Conservation (phyloP, 2,888 invertebrate genomes). For the Ichneumoninae sp. region DNA sequence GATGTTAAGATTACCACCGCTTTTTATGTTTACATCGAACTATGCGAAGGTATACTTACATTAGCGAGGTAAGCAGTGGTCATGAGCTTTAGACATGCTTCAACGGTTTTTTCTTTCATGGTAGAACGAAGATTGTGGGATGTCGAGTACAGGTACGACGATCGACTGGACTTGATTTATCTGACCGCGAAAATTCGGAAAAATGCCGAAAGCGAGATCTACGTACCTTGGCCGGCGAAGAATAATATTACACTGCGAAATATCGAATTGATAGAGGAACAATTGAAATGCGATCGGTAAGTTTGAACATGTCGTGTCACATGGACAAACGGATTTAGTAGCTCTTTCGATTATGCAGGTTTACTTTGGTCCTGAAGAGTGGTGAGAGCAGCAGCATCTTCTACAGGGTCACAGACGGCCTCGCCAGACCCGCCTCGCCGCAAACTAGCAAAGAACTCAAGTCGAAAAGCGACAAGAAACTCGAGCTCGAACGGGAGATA, state of each 20-base stretch:
- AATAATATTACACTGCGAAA: constrained; percentile 81
- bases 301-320: not conserved
- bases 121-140: constrained; percentile 84
- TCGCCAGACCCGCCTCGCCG: constrained; percentile 78
- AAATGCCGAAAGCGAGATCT: constrained; percentile 80
- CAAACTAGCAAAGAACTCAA: constrained; percentile 75
- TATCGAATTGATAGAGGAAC: constrained; percentile 84
- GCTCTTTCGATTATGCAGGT: constrained; percentile 68
- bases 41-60: constrained; percentile 85
- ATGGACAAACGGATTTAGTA: not conserved
- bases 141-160: constrained; percentile 84
- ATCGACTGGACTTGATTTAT: constrained; percentile 82
- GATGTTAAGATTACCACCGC: constrained; percentile 84
- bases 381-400: constrained; percentile 81
- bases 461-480: constrained; percentile 75
- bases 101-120: not conserved
- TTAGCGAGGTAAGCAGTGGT: not conserved
- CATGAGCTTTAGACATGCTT: not conserved
- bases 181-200: constrained; percentile 83
- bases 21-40: constrained; percentile 86
- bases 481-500: constrained; percentile 77
- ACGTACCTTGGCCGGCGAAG: constrained; percentile 83
- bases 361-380: constrained; percentile 81
- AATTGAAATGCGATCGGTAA: constrained; percentile 78
- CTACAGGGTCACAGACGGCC: constrained; percentile 77